These are phyloP conservation scores for Emys orbicularis DNA, from an alignment of 2,797 vertebrate genomes.

Conservation along the genomic window DNA sequence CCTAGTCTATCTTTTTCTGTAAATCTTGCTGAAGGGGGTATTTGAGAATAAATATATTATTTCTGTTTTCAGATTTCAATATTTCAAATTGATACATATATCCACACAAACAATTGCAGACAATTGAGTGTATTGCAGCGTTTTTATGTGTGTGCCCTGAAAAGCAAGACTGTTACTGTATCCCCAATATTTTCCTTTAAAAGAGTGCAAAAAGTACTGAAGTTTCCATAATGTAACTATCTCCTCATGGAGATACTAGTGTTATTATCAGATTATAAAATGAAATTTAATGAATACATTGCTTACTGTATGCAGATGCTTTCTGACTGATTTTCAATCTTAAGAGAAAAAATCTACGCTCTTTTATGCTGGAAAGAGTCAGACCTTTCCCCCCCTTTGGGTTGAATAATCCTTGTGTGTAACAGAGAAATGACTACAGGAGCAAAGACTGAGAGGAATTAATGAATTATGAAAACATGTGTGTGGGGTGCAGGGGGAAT, in stretches of 20 bases:
- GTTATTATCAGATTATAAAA: background rate
- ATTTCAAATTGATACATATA: background rate
- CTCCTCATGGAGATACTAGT: rapidly evolving
- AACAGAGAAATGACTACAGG: background rate
- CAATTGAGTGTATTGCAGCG: background rate
- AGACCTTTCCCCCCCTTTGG: background rate
- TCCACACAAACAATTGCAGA: background rate
- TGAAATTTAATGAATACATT: background rate
- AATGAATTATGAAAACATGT: background rate
- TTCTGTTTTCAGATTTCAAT: background rate
- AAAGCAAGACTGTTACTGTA: background rate
- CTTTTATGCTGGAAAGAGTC: background rate
- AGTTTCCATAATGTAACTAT: background rate
- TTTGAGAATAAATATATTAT: background rate
- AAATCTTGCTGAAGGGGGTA: background rate
- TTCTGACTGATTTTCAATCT: background rate
- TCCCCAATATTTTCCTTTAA: background rate
- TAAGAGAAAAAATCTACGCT: background rate
- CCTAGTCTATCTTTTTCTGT: background rate
- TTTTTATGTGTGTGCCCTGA: background rate
- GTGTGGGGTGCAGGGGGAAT: background rate
- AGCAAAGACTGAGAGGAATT: background rate
- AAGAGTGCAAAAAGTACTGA: background rate
- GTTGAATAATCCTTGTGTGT: background rate
- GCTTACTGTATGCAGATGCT: background rate